Conservation (phyloP, 2,113 vertebrate genomes). For the Zosterops hypoxanthus region DNA sequence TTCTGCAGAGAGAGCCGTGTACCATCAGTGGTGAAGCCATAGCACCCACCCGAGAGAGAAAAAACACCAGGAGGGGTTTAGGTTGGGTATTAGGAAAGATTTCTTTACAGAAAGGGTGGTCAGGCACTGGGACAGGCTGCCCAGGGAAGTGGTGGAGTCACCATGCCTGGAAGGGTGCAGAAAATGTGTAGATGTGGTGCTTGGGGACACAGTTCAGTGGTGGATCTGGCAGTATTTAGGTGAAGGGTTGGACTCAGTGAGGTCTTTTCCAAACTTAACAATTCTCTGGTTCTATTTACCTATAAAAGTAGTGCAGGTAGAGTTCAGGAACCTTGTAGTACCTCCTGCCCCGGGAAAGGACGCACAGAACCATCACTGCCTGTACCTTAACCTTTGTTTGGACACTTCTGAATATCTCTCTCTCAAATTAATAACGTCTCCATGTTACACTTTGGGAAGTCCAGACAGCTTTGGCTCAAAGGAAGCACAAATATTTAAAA, state of each 20-base stretch:
- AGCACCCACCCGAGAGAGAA: rapidly evolving
- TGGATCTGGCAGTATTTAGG: neutral
- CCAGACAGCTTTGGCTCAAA: neutral
- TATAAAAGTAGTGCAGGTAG: neutral
- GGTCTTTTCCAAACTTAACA: neutral
- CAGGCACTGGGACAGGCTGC: neutral
- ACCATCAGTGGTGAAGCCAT: neutral
- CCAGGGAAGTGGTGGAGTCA: neutral
- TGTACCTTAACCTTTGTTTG: neutral
- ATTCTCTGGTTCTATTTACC: neutral
- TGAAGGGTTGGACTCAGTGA: rapidly evolving
- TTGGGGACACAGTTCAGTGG: neutral
- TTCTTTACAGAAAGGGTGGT: neutral
- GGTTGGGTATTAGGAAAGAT: neutral
- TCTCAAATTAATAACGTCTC: neutral
- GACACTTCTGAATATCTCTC: neutral
- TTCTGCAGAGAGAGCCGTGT: rapidly evolving
- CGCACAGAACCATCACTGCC: neutral
- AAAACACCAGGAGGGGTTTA: neutral
- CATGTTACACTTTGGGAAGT: neutral
- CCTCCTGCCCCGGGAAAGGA: neutral
- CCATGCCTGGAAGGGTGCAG: neutral
- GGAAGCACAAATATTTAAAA: neutral
- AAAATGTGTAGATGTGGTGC: neutral
- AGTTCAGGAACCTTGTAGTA: neutral